Conservation (phyloP, 1,140 invertebrate genomes). For the Lepidurus couesii region DNA sequence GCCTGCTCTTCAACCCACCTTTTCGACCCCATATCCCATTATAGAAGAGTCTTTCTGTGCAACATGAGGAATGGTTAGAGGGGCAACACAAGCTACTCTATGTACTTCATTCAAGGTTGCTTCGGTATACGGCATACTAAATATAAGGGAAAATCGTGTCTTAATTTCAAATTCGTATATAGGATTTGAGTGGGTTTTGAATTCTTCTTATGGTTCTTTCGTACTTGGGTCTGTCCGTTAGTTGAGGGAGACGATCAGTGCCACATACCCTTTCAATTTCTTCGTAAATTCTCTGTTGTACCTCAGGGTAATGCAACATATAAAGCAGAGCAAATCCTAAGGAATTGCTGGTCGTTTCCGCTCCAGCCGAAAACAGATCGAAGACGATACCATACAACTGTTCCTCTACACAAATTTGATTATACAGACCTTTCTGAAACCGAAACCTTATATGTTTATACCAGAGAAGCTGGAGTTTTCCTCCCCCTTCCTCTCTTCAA, state of each 20-base stretch:
- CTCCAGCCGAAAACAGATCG: conserved; percentile 41
- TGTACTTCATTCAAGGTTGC: conserved; percentile 65
- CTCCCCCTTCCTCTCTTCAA: background rate
- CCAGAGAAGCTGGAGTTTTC: conserved; percentile 24
- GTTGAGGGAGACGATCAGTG: conserved; percentile 28
- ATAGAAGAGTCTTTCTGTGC: conserved; percentile 51
- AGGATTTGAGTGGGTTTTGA: no score
- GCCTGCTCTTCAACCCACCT: conserved; percentile 48
- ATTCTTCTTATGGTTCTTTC: no score
- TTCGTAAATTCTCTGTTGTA: conserved; percentile 41
- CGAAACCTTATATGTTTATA: conserved; percentile 16
- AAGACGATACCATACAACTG: conserved; percentile 35
- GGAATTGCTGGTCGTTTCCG: conserved; percentile 41
- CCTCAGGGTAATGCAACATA: conserved; percentile 39
- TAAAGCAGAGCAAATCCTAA: conserved; percentile 38
- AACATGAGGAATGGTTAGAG: conserved; percentile 62
- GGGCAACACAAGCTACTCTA: conserved; percentile 55
- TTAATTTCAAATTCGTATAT: no score
- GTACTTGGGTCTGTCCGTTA: conserved; percentile 26
- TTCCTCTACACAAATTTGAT: conserved; percentile 33
- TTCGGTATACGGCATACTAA: conserved; percentile 69
- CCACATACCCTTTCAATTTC: conserved; percentile 43
- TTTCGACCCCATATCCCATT: conserved; percentile 57
- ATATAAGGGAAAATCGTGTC: background rate
- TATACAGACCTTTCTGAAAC: background rate